Evolutionary conservation across 2,888 invertebrate genomes (phyloP).

Genomic region (Melanchra persicariae): DNA sequence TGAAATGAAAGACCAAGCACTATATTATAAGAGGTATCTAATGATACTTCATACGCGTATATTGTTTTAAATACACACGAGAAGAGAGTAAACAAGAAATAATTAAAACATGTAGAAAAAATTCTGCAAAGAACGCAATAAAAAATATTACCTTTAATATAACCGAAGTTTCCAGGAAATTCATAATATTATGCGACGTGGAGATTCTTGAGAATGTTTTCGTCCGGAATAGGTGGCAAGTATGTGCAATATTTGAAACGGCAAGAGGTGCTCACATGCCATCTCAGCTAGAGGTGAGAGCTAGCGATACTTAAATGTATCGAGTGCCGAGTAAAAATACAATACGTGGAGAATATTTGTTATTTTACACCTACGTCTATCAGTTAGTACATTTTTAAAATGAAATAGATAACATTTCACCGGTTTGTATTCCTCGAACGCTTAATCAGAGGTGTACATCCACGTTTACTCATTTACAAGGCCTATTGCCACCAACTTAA

Average conservation of each 20-base stretch:
- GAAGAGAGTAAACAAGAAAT: background rate
- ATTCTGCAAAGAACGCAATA: background rate
- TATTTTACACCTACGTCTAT: background rate
- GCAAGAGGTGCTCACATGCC: constrained; percentile 25
- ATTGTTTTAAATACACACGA: background rate
- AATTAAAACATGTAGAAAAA: background rate
- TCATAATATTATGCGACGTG: constrained; percentile 21
- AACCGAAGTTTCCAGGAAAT: constrained; percentile 4
- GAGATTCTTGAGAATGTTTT: constrained; percentile 34
- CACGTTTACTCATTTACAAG: no score
- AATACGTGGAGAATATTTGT: background rate
- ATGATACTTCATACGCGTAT: background rate
- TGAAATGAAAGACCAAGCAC: no score
- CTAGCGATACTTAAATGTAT: constrained; percentile 1
- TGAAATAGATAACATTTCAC: background rate
- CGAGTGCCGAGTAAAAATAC: constrained; percentile 4
- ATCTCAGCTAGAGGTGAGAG: constrained; percentile 8
- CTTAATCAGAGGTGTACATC: no score
- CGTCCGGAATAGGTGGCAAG: constrained; percentile 31
- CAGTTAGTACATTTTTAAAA: background rate
- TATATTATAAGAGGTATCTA: no score
- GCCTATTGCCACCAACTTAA: no score
- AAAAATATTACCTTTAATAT: constrained; percentile 7
- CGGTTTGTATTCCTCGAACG: no score
- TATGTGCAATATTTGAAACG: constrained; percentile 37